These are phyloP conservation scores for Dipodomys ordii DNA, from an alignment of 2,113 vertebrate species.

Conservation along the genomic window DNA sequence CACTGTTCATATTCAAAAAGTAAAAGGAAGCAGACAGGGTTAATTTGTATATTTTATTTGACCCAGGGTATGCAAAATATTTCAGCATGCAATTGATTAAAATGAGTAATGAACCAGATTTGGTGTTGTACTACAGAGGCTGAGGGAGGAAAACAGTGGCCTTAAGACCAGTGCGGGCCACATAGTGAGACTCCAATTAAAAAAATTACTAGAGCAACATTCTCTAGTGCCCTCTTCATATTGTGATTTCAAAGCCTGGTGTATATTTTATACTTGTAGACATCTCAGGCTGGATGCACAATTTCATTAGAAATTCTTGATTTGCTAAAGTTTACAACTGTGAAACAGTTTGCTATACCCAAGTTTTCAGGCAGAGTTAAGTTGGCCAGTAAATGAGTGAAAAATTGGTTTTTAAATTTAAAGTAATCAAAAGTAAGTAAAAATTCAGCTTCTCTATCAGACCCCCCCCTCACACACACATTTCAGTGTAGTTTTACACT, in stretches of 20 bases:
- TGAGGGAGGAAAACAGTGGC: not conserved
- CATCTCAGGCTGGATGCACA: not conserved
- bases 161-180: not conserved
- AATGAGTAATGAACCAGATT: not conserved
- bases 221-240: not conserved
- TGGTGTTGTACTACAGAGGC: not conserved
- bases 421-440: not conserved
- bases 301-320: not conserved
- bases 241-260: not conserved
- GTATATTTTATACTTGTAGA: not conserved
- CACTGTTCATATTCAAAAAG: not conserved
- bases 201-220: not conserved
- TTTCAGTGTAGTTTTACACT: not conserved
- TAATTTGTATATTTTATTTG: not conserved
- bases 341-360: not conserved
- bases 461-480: no score
- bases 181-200: not conserved
- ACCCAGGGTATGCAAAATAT: not conserved
- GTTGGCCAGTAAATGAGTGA: not conserved
- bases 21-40: not conserved
- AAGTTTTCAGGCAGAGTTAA: not conserved
- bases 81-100: not conserved
- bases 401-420: not conserved
- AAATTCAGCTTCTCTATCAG: not conserved
- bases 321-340: not conserved